Base-by-base conservation (phyloP, 2,888 invertebrate genomes). In the Lymantria dispar region DNA sequence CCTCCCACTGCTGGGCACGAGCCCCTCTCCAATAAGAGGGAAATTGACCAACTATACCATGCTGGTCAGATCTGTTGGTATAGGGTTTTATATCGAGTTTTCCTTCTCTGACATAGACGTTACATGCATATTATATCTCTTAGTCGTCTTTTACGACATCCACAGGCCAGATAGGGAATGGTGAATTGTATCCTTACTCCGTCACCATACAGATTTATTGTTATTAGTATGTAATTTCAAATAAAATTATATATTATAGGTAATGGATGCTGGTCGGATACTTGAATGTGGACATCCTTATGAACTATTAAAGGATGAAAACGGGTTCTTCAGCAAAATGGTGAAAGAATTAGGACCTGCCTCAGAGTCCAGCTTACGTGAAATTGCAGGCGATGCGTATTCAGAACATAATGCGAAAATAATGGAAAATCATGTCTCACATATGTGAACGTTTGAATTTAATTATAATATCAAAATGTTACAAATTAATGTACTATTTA, bases 221-320 rank as follows among this genome's bases (percentile, higher is more conserved):
- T 22, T 22, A 5, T 22, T 22, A 22, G 5, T 22, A 22, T 22
- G 5, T 5, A 22, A 22, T 22, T 22, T 2, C 3, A 22, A 22
- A 22, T 22, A 22, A 22, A 22, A 22, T 22, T 22, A n/a, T 30
- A 22, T 14, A 37, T 43, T 48, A 3, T 54, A 90, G 90, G 90
- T 91, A 2, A 91, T 95, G 83, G 93, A 94, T 70, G 93, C 93
- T 1, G 95, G 95, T 0, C 77, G 81, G 52, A 89, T 94, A 56
- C 81, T 92, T 47, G 96, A 97, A 83, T 95, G 94, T 68, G 95
- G 95, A 54, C 94, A 94, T 59, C 96, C 97, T 0, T 92, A 94
- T 70, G 82, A 92, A 46, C 73, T 95, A 11, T 78, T 95, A n/a
- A 88, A 92, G 58, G 88, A 92, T 44, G 81, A 85, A 40, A 83